Evolutionary conservation across 2,113 vertebrate genomes (phyloP), one percentile per base, ranked within the genome.

Genomic region (Melanostigma gelatinosum): DNA sequence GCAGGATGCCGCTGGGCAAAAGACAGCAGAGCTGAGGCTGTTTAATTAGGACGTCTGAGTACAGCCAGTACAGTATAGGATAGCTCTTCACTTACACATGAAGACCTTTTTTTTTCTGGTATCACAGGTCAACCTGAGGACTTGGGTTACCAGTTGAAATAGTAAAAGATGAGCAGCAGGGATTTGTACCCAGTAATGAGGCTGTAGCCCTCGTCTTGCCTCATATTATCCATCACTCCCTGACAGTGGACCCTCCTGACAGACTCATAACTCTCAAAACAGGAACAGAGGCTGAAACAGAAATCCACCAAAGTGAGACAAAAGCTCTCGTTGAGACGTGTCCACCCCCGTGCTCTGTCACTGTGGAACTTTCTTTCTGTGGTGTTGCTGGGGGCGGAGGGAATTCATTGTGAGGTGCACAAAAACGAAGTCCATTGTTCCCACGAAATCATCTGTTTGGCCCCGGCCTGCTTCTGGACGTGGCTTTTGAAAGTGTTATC

Each of bases 401-500:
- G 79, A 86, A 86, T 89, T 86, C 91, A 87, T 85, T 88, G 83
- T 75, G 89, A 87, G 82, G 85, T 80, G 72, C 73, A 91, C 87
- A 93, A 92, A 90, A 90, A 90, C 74, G 10, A 84, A 77, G 84
- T 80, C 70, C 90, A 88, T 93, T 93, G 86, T 90, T 89, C 72
- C 44, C 69, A 83, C 75, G 73, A 80, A 87, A 82, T 91, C 77
- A 60, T 89, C 79, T 79, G 74, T 75, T 88, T 78, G 80, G 70
- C 72, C 48, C 70, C 6, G 75, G 58, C 73, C 46, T 72, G 86
- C 83, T 75, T 81, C 68, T 85, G 71, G 63, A 76, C 61, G 80
- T 86, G 79, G 87, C 77, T 70, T 90, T 74, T 92, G 63, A 88
- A 89, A 83, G 79, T 83, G 50, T 86, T 85, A 87, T 87, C 72